Base-by-base conservation (phyloP, 1,140 invertebrate genomes). In the Delia radicum region DNA sequence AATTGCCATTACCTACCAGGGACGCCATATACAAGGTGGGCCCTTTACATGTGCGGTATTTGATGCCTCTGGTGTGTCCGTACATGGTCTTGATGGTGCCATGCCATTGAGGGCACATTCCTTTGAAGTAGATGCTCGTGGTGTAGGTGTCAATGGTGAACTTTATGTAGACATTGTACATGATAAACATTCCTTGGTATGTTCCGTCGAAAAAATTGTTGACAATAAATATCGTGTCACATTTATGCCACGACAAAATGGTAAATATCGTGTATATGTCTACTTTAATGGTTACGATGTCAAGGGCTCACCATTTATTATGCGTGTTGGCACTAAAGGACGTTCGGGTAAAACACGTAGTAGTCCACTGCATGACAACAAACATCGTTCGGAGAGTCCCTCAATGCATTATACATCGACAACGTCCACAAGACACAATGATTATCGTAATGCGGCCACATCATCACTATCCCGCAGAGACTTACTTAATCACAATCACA, bases 31-130 rank as follows among this genome's bases (percentile, higher is more conserved):
- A 79, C 93, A 95, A 87, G 97, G 97, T 63, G 96, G 96, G 73
- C 98, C 98, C 3, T 99, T 98, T 87, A 95, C 94, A 1, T 99
- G 98, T 83, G 95, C 97, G 83, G 97, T 99, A 0, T 99, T 97
- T 81, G 97, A 99, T 87, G 94, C 97, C 0, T 93, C 95, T 77
- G 94, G 95, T 15, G 93, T 98, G 15, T 92, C 93, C 76, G 92
- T 96, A 71, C 89, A 89, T 74, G 90, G 90, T 1, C 80, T 91
- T 3, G 95, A 97, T 82, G 92, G 93, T 46, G 92, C 93, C 37
- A 88, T 94, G 79, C 92, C 95, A 0, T 80, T 91, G 86, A 93
- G 88, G 85, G 95, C 89, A 79, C 95, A 89, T 80, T 94, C 92
- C 27, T 97, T 98, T 75, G 89, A 91, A 77, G 90, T 94, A n/a